Base-by-base conservation (phyloP, 2,113 vertebrate species). In the Myanophis thanlyinensis region DNA sequence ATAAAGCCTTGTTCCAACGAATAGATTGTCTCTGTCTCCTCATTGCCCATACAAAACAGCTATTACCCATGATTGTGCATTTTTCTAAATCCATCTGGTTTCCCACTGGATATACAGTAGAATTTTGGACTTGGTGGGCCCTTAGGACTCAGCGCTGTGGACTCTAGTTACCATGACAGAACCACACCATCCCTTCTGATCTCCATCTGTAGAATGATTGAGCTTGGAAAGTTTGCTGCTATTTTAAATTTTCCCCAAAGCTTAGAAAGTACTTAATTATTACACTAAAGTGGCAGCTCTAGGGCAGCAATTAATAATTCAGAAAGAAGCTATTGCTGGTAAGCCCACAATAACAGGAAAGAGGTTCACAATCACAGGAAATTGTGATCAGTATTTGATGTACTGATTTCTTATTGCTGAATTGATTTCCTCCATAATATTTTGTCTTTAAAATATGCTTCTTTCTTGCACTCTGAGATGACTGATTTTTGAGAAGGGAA, bases 371-470 rank as follows among this genome's bases (percentile, higher is more conserved):
- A 40, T 40, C 67, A 80, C 67, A 80, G 67, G n/a, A 80, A 44
- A 20, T 44, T 44, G 73, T 80, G 35, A 22, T 44, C 35, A 44
- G 73, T 44, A 40, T 80, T 40, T 44, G 35, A 40, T 22, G 6
- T 80, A 80, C 35, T 80, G 35, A 80, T 80, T 80, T 44, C 73
- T 44, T 44, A 35, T 22, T 80, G 73, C 18, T 80, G 35, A 80
- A 44, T 44, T 80, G 4, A 87, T 89, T 80, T 95, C 51, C 9
- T 35, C 13, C 54, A 8, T 95, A 93, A 94, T 47, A 62, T 9
- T 89, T 49, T 47, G 85, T 91, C 92, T 90, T 88, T 93, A 73
- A 80, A 22, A 35, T 84, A 93, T 91, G 94, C 92, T 80, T 93
- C 35, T 89, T 30, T 85, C 62, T 22, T 56, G 89, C 11, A 89